Evolutionary conservation across 2,888 invertebrate genomes (phyloP), one percentile per base, ranked within the genome.

Genomic region (Tipula lateralis): DNA sequence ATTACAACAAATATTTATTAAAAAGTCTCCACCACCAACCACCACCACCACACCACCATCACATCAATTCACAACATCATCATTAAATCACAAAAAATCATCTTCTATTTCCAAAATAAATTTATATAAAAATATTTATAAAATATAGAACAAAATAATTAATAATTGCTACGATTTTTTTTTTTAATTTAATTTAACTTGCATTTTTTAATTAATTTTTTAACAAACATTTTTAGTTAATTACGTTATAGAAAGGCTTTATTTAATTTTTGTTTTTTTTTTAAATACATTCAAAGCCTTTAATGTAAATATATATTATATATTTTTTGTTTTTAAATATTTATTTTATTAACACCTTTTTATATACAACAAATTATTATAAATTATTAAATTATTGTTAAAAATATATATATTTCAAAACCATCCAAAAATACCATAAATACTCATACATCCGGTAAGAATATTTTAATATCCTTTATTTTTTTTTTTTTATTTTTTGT

Each of bases 401-500:
- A 16, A n/a, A 39, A 66, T 66, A 24, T 44, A 24, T 66, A 66
- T 24, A 66, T 66, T 66, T 66, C 6, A 66, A 66, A 66, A 84
- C 34, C 82, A 82, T 83, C 50, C 83, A 82, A 84, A 85, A 86
- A 84, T 85, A 84, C 86, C 86, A 86, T 86, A 87, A 86, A 87
- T 86, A 66, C 66, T 66, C 66, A 66, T 66, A 24, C 66, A 66
- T 87, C 87, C 87, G 87, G 87, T 87, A 87, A 87, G 87, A 87
- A 86, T 87, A 87, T 87, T 87, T 87, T 85, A 84, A 80, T 84
- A 85, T 84, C 83, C 32, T 34, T 66, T 83, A 82, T 85, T 39
- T 85, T n/a, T 12, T 85, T 85, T 85, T 83, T 44, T 83, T 66
- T 84, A 2, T 36, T 84, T 81, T 36, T 84, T 84, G 82, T 44